Evolutionary conservation across 2,888 invertebrate genomes (phyloP), one percentile per base, ranked within the genome.

Genomic region (Brachypterus glaber): DNA sequence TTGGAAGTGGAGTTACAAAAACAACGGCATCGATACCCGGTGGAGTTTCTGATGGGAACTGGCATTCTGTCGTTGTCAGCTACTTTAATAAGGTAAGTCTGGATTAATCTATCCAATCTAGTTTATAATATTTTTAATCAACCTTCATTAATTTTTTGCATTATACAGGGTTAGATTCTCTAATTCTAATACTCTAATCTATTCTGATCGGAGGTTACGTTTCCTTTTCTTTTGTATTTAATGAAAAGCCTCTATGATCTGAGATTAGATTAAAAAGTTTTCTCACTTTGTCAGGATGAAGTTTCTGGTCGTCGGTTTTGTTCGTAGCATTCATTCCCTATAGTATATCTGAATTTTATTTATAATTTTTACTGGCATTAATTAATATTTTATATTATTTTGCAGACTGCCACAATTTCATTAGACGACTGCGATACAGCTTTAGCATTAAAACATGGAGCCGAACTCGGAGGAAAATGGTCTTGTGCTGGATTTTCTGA

Each of bases 391-490:
- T 11, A 27, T 11, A 9, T 34, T 35, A 43, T 40, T 55, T 59
- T 46, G 1, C 66, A 87, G 74, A 86, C 86, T 2, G 90, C 82
- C 0, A 85, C 84, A 0, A 62, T 96, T 18, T 78, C 83, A 0
- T 60, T 95, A 30, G 92, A 93, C 55, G 76, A 84, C 26, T 96
- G 95, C 58, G 95, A 95, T 61, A 79, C 84, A 25, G 82, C 82
- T 0, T 69, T 95, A 3, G 82, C 90, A 0, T 63, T 93, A 17
- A 79, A 63, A 64, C 78, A 66, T 53, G 79, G 79, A 0, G 69
- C 76, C 0, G 76, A 79, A 40, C 70, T 92, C 7, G 86, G 86
- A 0, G 72, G 77, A 9, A 67, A 68, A 30, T 88, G 87, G 78
- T 75, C 77, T 3, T 95, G 95, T 65, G 92, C 93, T 0, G 88